A percentile compares a stretch with the other conserved stretches of the same genome.
Evolutionary conservation across 2,888 invertebrate genomes (phyloP).

Genomic region (Standfussiana lucernea): DNA sequence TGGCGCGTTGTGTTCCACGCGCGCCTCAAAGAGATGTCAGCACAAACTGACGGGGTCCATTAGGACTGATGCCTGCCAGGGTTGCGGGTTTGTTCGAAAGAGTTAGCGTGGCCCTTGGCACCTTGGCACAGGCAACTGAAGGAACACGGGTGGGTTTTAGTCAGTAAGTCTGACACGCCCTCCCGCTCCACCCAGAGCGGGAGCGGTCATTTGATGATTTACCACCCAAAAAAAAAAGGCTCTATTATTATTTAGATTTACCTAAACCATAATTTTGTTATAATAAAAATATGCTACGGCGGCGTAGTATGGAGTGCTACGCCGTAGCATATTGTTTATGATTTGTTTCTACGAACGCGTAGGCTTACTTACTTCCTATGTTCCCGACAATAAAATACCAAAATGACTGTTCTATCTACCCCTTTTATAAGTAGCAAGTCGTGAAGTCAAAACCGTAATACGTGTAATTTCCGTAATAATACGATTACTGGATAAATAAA

Average conservation of each 20-base stretch:
- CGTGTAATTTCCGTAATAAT: slow-evolving; percentile 15
- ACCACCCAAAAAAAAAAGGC: too few relatives aligned
- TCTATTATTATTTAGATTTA: background rate
- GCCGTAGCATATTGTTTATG: background rate
- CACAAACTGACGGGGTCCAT: too few relatives aligned
- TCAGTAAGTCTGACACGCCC: too few relatives aligned
- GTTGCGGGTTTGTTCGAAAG: too few relatives aligned
- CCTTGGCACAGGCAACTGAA: too few relatives aligned
- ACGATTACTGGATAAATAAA: background rate
- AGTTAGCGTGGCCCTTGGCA: too few relatives aligned
- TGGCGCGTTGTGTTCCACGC: too few relatives aligned
- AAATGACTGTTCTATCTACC: background rate
- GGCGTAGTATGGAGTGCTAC: slow-evolving; percentile 9
- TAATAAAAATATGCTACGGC: slow-evolving; percentile 19
- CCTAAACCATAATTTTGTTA: background rate
- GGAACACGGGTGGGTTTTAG: too few relatives aligned
- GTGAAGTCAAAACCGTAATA: slow-evolving; percentile 11
- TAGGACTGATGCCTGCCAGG: too few relatives aligned
- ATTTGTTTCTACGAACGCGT: background rate
- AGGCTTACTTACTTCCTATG: background rate
- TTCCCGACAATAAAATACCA: background rate
- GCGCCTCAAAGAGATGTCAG: too few relatives aligned
- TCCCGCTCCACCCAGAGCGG: too few relatives aligned
- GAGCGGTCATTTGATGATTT: too few relatives aligned
- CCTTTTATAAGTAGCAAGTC: slow-evolving; percentile 9